Base-by-base conservation (phyloP, 2,113 vertebrate species). In the Crotalus viridis region DNA sequence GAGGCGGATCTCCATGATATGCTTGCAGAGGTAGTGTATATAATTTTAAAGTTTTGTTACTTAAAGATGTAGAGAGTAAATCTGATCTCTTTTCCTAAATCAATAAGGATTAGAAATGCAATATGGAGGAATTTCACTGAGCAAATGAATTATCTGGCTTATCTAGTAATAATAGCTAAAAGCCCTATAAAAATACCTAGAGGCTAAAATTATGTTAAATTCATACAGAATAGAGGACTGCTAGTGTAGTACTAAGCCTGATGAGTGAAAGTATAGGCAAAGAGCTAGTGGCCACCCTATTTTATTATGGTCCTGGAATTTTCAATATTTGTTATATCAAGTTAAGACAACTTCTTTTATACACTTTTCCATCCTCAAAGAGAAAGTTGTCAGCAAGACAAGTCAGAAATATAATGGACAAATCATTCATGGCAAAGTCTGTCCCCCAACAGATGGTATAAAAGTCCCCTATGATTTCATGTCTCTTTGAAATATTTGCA, bases 1-100 rank as follows among this genome's bases (percentile, higher is more conserved):
- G 98, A 99, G 96, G 97, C 97, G 61, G 98, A 99, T 92, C 95
- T 99, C 0, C 98, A 98, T 22, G 97, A 98, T 17, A 95, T 99
- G 64, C 96, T 99, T 88, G 96, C 97, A 89, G 96, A 99, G 98
- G 99, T 99, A 93, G 97, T 57, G 59, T 54, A 93, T 8, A 61
- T 85, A 4, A 54, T 92, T 54, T 51, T 5, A 17, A 85, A 51
- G 51, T 61, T 93, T 21, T 92, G 26, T 57, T 12, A 0, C 85
- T n/a, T 94, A 69, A 12, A 93, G 64, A 8, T 89, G 0, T 87
- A 55, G 21, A 7, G 52, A 28, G 86, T 88, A 93, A 56, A 91
- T 46, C 19, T 91, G 10, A 81, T 2, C 46, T 95, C 22, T 93
- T 91, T 93, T 69, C 64, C 26, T 26, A 56, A 2, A 52, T 48